phyloP scores from a whole-genome alignment of 2,888 invertebrate genomes.

The Drepana falcataria region DNA sequence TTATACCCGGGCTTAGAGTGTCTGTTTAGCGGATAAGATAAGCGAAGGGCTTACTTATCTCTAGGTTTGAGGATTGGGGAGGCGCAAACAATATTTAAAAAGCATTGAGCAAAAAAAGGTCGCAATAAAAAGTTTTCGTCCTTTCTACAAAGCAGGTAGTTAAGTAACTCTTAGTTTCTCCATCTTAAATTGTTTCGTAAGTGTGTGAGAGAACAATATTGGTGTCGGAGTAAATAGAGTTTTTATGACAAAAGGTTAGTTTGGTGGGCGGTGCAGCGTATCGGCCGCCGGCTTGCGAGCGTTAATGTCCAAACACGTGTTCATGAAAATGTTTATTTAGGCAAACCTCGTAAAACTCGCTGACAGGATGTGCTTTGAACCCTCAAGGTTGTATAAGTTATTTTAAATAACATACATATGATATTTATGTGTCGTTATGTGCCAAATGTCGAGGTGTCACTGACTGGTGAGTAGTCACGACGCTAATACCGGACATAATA shows the following conservation, averaged over 20 bases:
- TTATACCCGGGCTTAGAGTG: constrained; percentile 46
- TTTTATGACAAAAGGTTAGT: constrained; percentile 43
- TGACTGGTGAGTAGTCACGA: neutral
- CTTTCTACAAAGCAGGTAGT: constrained; percentile 59
- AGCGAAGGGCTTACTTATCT: constrained; percentile 55
- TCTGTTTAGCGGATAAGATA: constrained; percentile 58
- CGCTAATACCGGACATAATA: neutral
- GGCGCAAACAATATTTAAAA: constrained; percentile 55
- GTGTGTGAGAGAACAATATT: constrained; percentile 50
- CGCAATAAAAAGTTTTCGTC: constrained; percentile 44
- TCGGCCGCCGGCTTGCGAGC: constrained; percentile 39
- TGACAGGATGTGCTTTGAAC: constrained; percentile 72
- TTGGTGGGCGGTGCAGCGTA: constrained; percentile 23
- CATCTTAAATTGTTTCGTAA: constrained; percentile 44
- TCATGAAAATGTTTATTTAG: constrained; percentile 70
- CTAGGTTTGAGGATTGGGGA: constrained; percentile 40
- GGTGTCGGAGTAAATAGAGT: constrained; percentile 52
- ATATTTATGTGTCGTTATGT: constrained; percentile 20
- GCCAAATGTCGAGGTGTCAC: constrained; percentile 12
- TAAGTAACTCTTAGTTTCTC: constrained; percentile 38
- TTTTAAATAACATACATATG: constrained; percentile 32
- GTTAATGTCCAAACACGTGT: constrained; percentile 61
- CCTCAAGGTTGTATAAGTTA: constrained; percentile 67
- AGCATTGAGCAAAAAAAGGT: constrained; percentile 46
- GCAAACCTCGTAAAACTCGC: constrained; percentile 65